Evolutionary conservation across 2,888 invertebrate species (phyloP), one percentile per base, ranked within the genome.

Genomic region (Agrochola circellaris): DNA sequence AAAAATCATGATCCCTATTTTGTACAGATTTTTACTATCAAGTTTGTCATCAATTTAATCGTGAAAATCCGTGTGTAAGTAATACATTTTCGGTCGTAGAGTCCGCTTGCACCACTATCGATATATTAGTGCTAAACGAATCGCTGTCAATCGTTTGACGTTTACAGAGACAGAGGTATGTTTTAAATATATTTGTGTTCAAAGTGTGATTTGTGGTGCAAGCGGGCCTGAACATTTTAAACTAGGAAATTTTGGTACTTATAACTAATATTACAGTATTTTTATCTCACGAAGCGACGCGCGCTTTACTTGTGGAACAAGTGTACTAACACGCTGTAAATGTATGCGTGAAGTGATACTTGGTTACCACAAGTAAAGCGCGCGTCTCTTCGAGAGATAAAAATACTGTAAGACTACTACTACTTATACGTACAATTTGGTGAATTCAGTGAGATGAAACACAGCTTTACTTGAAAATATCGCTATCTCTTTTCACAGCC

Each of bases 401-500:
- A 61, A 23, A 34, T 30, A 30, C 15, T 67, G 5, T 51, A n/a
- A 58, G 11, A n/a, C 6, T 68, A 34, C 9, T 34, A 3, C 67
- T 34, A 9, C 17, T n/a, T 34, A 51, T 9, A 48, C 20, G 7
- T 20, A 45, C 4, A 48, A 66, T 66, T 67, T 67, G 9, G 23
- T 23, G 23, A 67, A 34, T 54, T 11, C 2, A 68, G 11, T 38
- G n/a, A 68, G 20, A 68, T n/a, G 34, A 68, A 60, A 60, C 11
- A 60, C n/a, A 34, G 2, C 7, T 34, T 51, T 58, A 20, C 60
- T 82, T 79, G 66, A 75, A 73, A 45, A 51, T 60, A 82, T 67
- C 30, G 64, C 61, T 45, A 42, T 81, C 75, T 81, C 58, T 81
- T 65, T 84, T 23, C 64, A 79, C 81, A 81, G 81, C 81, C 81